These are phyloP conservation scores for Apantesis nais DNA, from an alignment of 2,888 invertebrate species.

Conservation along the genomic window DNA sequence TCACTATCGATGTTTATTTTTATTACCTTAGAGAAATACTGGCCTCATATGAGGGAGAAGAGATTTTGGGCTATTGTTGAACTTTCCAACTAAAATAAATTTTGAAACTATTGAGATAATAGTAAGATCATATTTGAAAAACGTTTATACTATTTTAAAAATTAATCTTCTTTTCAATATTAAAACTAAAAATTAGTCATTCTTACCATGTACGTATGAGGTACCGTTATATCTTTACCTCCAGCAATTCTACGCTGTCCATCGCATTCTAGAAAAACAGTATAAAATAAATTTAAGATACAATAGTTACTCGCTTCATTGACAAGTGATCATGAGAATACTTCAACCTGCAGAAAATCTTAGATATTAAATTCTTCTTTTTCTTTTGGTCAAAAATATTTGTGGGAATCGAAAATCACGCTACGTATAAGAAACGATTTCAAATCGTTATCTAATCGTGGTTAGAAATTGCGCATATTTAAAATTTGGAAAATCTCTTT, in stretches of 20 bases:
- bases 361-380: background rate
- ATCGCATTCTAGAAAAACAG: slow-evolving; percentile 2
- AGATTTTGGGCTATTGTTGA: background rate
- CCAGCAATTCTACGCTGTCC: slow-evolving; percentile 7
- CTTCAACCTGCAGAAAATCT: background rate
- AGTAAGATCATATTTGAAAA: background rate
- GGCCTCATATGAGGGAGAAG: background rate
- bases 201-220: slow-evolving; percentile 9
- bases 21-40: no score
- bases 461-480: no score
- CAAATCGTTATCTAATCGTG: no score
- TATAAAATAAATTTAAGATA: background rate
- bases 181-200: background rate
- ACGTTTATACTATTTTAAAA: background rate
- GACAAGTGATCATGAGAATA: background rate
- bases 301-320: background rate
- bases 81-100: background rate
- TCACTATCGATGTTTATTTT: no score
- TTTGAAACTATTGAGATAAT: background rate
- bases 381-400: no score
- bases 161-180: background rate
- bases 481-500: no score
- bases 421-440: no score
- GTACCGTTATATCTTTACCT: background rate
- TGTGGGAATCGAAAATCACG: no score